phyloP scores from a whole-genome alignment of 2,888 invertebrate species.

The Noctua fimbriata region DNA sequence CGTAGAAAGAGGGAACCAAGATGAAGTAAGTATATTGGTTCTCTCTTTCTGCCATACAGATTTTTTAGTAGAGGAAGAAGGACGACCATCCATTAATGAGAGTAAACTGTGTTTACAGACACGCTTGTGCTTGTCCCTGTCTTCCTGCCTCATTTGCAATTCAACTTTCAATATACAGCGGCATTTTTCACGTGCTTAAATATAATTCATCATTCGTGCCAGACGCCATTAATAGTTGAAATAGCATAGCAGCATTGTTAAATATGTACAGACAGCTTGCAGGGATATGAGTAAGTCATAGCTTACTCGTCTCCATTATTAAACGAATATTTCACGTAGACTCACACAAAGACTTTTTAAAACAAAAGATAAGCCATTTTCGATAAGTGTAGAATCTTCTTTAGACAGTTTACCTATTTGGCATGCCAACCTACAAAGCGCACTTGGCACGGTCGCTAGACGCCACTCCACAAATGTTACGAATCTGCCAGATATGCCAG shows the following conservation, averaged over 20 bases:
- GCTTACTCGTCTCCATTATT: no score
- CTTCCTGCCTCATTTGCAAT: no score
- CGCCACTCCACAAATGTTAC: constrained; percentile 37
- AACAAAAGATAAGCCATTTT: not conserved
- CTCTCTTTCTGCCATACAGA: no score
- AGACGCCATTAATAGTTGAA: not conserved
- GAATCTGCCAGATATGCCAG: constrained; percentile 37
- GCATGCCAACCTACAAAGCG: constrained; percentile 43
- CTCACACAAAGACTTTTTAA: not conserved
- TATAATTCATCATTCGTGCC: constrained; percentile 16
- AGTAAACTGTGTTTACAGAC: no score
- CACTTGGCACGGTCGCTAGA: constrained; percentile 57
- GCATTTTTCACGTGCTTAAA: no score
- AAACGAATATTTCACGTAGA: not conserved
- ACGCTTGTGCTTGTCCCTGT: no score
- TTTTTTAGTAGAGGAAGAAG: no score
- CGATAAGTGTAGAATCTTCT: constrained; percentile 7
- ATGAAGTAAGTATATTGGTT: no score
- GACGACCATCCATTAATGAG: no score
- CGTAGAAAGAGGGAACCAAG: no score
- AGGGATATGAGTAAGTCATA: no score
- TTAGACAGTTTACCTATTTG: constrained; percentile 44
- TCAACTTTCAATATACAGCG: no score
- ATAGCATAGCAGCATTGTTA: not conserved
- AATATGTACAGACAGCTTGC: not conserved